Conservation (phyloP, 2,888 invertebrate genomes). For the Sussaba pulchella region DNA sequence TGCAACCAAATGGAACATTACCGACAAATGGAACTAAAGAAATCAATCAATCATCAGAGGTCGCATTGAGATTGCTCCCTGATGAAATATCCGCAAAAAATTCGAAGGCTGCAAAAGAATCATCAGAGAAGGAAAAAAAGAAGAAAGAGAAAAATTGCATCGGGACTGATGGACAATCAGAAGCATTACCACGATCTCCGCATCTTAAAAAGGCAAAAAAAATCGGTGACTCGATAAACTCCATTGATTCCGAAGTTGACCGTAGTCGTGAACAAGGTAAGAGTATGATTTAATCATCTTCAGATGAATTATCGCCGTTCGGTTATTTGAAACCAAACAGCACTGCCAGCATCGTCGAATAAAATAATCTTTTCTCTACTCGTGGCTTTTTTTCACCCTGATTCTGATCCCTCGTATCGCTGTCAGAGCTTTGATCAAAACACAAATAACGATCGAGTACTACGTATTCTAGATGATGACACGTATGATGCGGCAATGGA, state of each 20-base stretch:
- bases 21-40: slow-evolving; percentile 2
- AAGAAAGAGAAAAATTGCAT: not conserved
- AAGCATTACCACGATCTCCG: not conserved
- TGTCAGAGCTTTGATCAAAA: not conserved
- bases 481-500: not conserved
- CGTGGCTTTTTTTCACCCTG: not conserved
- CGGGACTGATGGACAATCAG: not conserved
- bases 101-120: not conserved
- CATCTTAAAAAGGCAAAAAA: not conserved
- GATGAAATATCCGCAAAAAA: not conserved
- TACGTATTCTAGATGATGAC: slow-evolving; percentile 11
- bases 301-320: not conserved
- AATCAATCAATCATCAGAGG: not conserved
- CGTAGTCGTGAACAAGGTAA: slow-evolving; percentile 25
- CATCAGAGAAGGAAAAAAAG: not conserved
- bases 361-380: not conserved
- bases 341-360: not conserved
- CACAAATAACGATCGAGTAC: not conserved
- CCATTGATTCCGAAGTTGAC: slow-evolving; percentile 5
- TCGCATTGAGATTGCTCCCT: slow-evolving; percentile 11
- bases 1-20: not conserved
- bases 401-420: not conserved
- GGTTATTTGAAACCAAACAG: not conserved
- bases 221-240: not conserved
- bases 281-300: slow-evolving; percentile 5